Percentiles rank a stretch among this genome's conserved stretches.
phyloP scores from a whole-genome alignment of 2,888 invertebrate genomes.

The Pristionchus exspectatus region DNA sequence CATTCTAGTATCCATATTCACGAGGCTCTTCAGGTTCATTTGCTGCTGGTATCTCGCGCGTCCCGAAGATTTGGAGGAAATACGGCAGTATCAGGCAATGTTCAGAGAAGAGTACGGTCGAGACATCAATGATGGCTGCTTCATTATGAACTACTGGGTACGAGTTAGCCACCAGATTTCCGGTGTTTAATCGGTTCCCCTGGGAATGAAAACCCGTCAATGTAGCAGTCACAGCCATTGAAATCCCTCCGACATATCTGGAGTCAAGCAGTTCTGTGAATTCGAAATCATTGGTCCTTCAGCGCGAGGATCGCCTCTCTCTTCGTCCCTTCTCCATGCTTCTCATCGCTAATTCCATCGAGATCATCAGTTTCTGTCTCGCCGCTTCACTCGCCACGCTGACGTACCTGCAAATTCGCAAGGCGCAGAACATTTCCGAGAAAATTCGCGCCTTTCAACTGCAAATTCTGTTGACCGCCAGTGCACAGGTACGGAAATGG shows the following conservation, averaged over 20 bases:
- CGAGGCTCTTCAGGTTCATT: not conserved
- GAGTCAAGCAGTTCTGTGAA: too few species aligned
- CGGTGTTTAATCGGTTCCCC: too few species aligned
- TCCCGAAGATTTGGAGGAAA: not conserved
- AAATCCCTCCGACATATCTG: too few species aligned
- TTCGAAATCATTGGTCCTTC: too few species aligned
- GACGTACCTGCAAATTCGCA: not conserved
- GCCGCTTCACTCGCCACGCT: not conserved
- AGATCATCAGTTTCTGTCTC: not conserved
- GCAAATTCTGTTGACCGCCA: too few species aligned
- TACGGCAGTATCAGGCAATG: not conserved
- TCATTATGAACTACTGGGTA: slow-evolving; percentile 15
- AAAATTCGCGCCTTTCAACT: not conserved
- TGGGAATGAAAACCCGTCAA: too few species aligned
- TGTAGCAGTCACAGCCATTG: too few species aligned
- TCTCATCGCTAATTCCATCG: not conserved
- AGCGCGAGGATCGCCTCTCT: not conserved
- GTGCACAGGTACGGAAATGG: not conserved
- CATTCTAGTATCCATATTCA: too few species aligned
- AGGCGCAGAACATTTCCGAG: not conserved
- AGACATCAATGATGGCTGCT: not conserved
- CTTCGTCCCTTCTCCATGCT: not conserved
- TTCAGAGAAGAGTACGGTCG: not conserved
- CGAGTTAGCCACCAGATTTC: too few species aligned
- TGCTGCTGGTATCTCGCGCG: not conserved